Evolutionary conservation across 1,140 invertebrate species (phyloP), one percentile per base, ranked within the genome.

Genomic region (Hylaeus anthracinus): DNA sequence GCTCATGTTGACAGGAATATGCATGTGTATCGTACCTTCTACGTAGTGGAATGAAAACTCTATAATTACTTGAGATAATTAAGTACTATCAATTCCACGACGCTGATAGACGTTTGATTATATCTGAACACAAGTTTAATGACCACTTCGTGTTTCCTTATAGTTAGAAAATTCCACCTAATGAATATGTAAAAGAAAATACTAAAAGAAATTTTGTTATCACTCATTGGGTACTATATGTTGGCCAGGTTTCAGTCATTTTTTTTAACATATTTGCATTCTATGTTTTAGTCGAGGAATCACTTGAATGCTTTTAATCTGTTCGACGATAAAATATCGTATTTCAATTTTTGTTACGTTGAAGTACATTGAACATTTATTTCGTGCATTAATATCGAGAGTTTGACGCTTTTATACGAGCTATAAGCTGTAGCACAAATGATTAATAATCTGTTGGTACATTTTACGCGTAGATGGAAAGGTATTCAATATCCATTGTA

Each of bases 21-120:
- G n/a, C 37, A 15, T 8, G 51, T 5, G 60, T 51, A 63, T 73
- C 45, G 12, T 51, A n/a, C 14, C 60, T 12, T 48, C 41, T 63
- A 37, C 26, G 3, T 15, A 3, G n/a, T 3, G 14, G 12, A 10
- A 6, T 39, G 6, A 60, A 14, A 41, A 26, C 6, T 73, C 56
- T 26, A 74, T 63, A 64, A 74, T 74, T 51, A 64, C 41, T 37
- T 14, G 8, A 8, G 60, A 64, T 45, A 53, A 64, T 53, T 61
- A 74, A 58, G 43, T 41, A 6, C 14, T 14, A n/a, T 53, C 45
- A 39, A 8, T 63, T 73, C 53, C 14, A 6, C 63, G 14, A 6
- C 63, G 58, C 37, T 63, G 14, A 61, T 60, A 14, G 12, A 41
- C 45, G 48, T 73, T 53, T 60, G n/a, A 60, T 10, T 63, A 51